Percentiles rank a stretch among this genome's conserved stretches.
phyloP scores from a whole-genome alignment of 2,888 invertebrate genomes.

The Callinectes sapidus region DNA sequence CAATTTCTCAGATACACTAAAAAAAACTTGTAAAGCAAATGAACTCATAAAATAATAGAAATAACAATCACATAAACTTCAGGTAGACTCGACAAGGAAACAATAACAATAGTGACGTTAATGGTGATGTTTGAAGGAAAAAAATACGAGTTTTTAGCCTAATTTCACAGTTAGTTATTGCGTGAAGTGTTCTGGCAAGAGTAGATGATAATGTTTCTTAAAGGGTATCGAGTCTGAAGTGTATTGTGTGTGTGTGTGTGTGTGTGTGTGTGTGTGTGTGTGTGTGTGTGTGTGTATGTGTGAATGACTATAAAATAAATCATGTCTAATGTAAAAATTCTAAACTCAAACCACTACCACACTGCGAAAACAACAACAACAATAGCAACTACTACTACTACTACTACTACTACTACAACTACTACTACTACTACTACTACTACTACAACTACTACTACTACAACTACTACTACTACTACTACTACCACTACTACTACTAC shows the following conservation, averaged over 20 bases:
- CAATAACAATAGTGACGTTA: not conserved
- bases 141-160: too few relatives aligned
- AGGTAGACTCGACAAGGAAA: not conserved
- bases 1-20: too few relatives aligned
- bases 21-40: not conserved
- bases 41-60: not conserved
- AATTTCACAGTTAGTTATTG: not conserved
- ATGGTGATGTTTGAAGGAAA: too few relatives aligned
- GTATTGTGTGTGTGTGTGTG: slow-evolving; percentile 35
- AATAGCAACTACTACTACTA: too few relatives aligned
- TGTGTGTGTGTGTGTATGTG: slow-evolving; percentile 44
- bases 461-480: too few relatives aligned
- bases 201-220: not conserved
- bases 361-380: too few relatives aligned
- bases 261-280: slow-evolving; percentile 35
- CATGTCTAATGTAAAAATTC: too few relatives aligned
- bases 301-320: not conserved
- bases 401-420: too few relatives aligned
- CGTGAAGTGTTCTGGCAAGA: not conserved
- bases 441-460: too few relatives aligned
- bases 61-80: not conserved
- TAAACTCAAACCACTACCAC: too few relatives aligned
- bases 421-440: too few relatives aligned
- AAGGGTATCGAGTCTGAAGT: not conserved
- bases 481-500: too few relatives aligned